Evolutionary conservation across 2,888 invertebrate genomes (phyloP).

Genomic region (Bombylius discolor): DNA sequence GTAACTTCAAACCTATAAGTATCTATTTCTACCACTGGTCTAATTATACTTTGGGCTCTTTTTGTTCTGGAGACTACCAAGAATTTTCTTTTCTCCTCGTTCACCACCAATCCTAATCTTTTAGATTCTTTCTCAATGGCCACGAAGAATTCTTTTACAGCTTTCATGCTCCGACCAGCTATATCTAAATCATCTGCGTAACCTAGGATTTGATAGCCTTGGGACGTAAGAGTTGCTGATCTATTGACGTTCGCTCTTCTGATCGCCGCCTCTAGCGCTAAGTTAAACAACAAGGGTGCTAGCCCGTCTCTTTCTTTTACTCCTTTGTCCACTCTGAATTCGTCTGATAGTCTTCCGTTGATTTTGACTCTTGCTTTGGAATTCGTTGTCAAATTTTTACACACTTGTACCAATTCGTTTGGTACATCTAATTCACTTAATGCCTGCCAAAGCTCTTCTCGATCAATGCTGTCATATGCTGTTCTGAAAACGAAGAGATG

Average conservation of each 20-base stretch:
- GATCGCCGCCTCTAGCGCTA: background rate
- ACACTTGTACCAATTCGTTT: background rate
- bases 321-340: background rate
- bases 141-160: background rate
- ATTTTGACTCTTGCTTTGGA: background rate
- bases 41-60: background rate
- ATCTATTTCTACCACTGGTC: background rate
- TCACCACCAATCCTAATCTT: background rate
- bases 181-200: conserved; percentile 4
- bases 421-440: background rate
- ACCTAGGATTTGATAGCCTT: background rate
- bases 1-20: background rate
- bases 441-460: background rate
- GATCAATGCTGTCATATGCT: conserved; percentile 1
- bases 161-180: background rate
- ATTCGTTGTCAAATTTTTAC: background rate
- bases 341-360: background rate
- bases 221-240: background rate
- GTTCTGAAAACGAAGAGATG: background rate
- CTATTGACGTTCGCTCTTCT: background rate
- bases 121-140: background rate
- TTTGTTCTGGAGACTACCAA: background rate
- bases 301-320: background rate
- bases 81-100: background rate
- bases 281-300: background rate